Evolutionary conservation across 2,113 vertebrate species (phyloP).

Genomic region (Phasianus colchicus): DNA sequence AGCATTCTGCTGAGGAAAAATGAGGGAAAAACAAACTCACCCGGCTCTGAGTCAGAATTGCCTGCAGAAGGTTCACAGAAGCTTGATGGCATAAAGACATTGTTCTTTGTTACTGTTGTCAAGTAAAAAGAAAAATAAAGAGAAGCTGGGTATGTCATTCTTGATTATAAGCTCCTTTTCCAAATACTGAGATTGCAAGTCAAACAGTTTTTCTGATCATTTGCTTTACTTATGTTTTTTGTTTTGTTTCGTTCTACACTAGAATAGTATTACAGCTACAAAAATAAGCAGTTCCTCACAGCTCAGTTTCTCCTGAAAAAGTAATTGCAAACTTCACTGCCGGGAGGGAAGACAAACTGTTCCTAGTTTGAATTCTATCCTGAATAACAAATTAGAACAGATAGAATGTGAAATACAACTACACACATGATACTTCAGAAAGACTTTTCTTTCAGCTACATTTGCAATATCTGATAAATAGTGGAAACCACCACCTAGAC

Average conservation of each 20-base stretch:
- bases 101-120: conserved; percentile 92
- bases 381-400: not conserved
- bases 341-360: not conserved
- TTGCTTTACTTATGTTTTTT: not conserved
- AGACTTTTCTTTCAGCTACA: not conserved
- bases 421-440: not conserved
- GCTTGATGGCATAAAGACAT: conserved; percentile 95
- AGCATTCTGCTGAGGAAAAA: not conserved
- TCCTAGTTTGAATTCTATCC: not conserved
- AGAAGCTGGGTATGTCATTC: not conserved
- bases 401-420: not conserved
- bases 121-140: not conserved
- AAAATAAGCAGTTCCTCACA: not conserved
- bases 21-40: conserved; percentile 72
- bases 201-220: not conserved
- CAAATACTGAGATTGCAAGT: not conserved
- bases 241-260: not conserved
- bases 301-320: not conserved
- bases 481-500: not conserved
- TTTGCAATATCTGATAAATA: not conserved
- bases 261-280: not conserved
- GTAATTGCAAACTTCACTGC: not conserved
- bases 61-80: conserved; percentile 93
- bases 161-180: not conserved
- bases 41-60: conserved; percentile 95